Evolutionary conservation across 2,113 vertebrate genomes (phyloP).

Genomic region (Riparia riparia): DNA sequence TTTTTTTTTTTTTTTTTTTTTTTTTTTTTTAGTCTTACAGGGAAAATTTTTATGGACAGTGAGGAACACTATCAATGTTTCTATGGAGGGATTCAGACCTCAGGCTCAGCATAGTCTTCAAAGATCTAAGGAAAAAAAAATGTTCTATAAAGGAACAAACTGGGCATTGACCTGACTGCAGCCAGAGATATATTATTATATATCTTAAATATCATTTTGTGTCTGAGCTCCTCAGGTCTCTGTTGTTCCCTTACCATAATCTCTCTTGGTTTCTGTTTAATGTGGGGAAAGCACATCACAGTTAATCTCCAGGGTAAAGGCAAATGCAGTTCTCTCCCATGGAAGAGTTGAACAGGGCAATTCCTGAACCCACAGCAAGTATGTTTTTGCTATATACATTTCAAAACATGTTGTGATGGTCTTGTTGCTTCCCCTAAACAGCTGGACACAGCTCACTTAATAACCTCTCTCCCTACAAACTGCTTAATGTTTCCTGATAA

Average conservation of each 20-base stretch:
- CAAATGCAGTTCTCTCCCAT: neutral
- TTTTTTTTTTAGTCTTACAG: neutral
- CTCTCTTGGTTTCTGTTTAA: neutral
- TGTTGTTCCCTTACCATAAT: neutral
- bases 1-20: neutral
- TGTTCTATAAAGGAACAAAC: neutral
- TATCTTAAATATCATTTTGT: neutral
- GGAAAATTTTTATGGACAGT: neutral
- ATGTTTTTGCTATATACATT: neutral
- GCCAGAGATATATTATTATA: neutral
- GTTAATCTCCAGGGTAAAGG: neutral
- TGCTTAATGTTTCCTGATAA: neutral
- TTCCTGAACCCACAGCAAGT: neutral
- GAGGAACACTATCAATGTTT: neutral
- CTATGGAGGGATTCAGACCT: neutral
- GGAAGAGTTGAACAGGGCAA: neutral
- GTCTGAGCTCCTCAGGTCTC: neutral
- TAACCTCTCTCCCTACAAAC: neutral
- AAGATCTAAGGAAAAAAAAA: neutral
- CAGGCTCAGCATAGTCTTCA: rapidly evolving
- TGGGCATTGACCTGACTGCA: neutral
- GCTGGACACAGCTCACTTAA: neutral
- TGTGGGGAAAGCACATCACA: neutral
- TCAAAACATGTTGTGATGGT: neutral
- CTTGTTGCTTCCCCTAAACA: neutral